phyloP scores from a whole-genome alignment of 2,797 vertebrate species.

The Lophotriccus pileatus region DNA sequence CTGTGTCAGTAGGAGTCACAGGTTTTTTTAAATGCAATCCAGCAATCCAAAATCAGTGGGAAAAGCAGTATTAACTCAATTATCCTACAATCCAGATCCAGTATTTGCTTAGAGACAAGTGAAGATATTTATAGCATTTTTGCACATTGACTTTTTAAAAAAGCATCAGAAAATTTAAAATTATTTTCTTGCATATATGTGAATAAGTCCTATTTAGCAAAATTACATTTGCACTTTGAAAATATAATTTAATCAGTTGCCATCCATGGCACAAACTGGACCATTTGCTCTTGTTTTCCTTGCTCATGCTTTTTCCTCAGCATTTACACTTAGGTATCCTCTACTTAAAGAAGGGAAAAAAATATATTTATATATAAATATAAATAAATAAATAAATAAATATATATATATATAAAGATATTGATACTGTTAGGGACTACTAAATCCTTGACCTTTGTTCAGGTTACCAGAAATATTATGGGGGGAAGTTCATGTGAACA shows the following conservation, averaged over 20 bases:
- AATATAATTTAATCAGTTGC: neutral
- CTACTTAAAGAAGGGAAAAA: neutral
- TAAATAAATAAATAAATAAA: too few species aligned
- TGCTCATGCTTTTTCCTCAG: neutral
- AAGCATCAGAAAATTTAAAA: too few species aligned
- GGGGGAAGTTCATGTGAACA: too few species aligned
- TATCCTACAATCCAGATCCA: neutral
- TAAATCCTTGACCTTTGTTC: neutral
- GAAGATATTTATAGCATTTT: neutral
- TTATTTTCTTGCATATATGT: neutral
- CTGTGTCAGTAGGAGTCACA: neutral
- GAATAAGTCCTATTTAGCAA: neutral
- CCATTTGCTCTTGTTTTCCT: neutral
- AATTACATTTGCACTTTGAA: neutral
- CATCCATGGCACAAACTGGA: neutral
- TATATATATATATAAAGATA: too few species aligned
- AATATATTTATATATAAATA: too few species aligned
- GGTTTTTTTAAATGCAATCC: neutral
- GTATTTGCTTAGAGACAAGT: neutral
- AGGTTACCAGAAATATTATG: neutral
- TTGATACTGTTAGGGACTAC: neutral
- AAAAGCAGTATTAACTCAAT: neutral
- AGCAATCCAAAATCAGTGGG: neutral
- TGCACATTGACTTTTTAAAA: neutral
- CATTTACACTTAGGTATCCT: neutral